phyloP scores from a whole-genome alignment of 1,140 invertebrate genomes.

The Lepidotrigona ventralis region DNA sequence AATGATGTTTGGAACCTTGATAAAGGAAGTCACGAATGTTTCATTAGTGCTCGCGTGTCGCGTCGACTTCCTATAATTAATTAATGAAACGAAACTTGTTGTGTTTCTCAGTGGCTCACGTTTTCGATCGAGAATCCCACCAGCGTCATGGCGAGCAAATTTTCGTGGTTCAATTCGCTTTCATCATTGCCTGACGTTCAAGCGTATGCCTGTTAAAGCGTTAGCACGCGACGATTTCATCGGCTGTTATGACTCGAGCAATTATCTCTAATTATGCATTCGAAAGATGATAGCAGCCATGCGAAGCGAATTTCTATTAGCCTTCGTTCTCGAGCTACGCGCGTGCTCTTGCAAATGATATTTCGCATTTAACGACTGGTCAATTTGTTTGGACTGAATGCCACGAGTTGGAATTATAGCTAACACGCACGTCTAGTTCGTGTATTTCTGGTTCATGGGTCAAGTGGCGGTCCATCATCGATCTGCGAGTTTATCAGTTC shows the following conservation, averaged over 20 bases:
- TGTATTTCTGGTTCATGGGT: neutral
- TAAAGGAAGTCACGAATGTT: neutral
- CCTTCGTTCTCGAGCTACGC: neutral
- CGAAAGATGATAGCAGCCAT: neutral
- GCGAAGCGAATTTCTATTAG: conserved; percentile 26
- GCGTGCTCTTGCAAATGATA: neutral
- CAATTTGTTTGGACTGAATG: neutral
- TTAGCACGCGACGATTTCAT: conserved; percentile 15
- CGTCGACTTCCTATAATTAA: conserved; percentile 47
- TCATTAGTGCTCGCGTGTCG: conserved; percentile 18
- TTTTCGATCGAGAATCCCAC: conserved; percentile 42
- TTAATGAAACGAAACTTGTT: conserved; percentile 44
- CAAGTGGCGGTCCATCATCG: neutral
- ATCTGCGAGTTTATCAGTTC: neutral
- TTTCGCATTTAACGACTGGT: neutral
- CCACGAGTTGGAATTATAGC: neutral
- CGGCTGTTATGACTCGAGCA: conserved; percentile 19
- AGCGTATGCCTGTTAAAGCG: conserved; percentile 11
- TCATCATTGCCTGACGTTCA: conserved; percentile 3
- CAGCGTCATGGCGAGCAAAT: conserved; percentile 1
- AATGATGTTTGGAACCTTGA: too few relatives aligned
- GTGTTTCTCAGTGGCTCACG: conserved; percentile 36
- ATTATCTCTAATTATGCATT: conserved; percentile 44
- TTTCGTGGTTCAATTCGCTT: conserved; percentile 40
- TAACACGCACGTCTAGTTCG: too few relatives aligned